Evolutionary conservation across 2,888 invertebrate genomes (phyloP).

Genomic region (Melitaea athalia): DNA sequence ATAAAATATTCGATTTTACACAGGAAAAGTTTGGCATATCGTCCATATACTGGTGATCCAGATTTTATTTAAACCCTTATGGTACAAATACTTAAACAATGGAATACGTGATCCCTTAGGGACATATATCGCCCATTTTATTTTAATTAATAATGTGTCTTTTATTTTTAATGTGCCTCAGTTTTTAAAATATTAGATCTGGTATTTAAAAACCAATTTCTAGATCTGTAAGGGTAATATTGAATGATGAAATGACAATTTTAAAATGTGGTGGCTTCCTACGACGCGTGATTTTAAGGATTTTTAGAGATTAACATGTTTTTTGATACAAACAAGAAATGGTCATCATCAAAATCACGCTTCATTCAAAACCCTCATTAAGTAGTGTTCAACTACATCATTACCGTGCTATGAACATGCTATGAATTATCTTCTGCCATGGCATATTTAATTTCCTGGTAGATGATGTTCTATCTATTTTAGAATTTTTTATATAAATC

Average conservation of each 20-base stretch:
- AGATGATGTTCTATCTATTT: too few species aligned
- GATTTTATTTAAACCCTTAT: too few species aligned
- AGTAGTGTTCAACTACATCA: too few species aligned
- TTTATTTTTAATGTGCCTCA: neutral
- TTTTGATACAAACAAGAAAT: too few species aligned
- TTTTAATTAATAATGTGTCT: neutral
- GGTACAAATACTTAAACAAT: neutral
- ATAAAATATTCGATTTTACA: neutral
- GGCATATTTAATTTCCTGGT: too few species aligned
- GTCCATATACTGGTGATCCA: neutral
- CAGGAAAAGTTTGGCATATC: neutral
- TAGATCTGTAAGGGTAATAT: conserved; percentile 1
- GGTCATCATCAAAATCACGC: neutral
- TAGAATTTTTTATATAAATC: too few species aligned
- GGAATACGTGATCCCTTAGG: neutral
- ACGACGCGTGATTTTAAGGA: neutral
- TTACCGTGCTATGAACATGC: too few species aligned
- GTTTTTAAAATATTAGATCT: neutral
- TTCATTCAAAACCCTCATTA: too few species aligned
- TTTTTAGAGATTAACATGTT: neutral
- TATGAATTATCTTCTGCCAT: too few species aligned
- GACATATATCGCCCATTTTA: too few species aligned
- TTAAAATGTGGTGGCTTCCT: neutral
- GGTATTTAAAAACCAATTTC: neutral
- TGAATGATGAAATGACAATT: conserved; percentile 1